Evolutionary conservation across 2,113 vertebrate species (phyloP).

Genomic region (Dromiciops gliroides): DNA sequence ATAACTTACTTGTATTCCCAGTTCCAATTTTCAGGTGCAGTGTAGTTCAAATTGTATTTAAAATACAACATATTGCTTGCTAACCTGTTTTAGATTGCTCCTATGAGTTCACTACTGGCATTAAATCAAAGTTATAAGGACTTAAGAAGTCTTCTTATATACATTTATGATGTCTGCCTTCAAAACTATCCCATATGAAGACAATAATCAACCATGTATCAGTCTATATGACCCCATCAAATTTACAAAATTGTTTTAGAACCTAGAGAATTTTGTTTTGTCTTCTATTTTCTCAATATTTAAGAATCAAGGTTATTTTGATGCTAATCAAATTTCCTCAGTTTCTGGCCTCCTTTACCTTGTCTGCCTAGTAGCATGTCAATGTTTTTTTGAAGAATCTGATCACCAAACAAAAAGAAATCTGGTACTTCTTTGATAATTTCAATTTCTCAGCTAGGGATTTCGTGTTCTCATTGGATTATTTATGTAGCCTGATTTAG

Average conservation of each 20-base stretch:
- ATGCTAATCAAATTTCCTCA: background rate
- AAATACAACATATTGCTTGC: background rate
- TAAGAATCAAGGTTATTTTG: conserved; percentile 3
- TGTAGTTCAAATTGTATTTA: background rate
- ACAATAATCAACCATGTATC: background rate
- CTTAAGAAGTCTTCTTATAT: background rate
- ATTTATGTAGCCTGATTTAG: background rate
- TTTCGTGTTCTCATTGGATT: background rate
- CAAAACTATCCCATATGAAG: background rate
- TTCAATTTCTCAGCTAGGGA: background rate
- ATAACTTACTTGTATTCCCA: background rate
- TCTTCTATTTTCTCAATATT: background rate
- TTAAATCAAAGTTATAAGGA: background rate
- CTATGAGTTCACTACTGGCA: background rate
- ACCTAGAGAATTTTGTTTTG: background rate
- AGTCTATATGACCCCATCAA: background rate
- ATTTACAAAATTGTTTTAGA: conserved; percentile 5
- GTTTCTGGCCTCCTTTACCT: background rate
- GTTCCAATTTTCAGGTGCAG: background rate
- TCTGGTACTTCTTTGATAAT: conserved; percentile 4
- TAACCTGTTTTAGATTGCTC: conserved; percentile 21
- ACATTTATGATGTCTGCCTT: background rate
- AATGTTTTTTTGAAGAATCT: background rate
- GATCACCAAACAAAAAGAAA: background rate
- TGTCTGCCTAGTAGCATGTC: background rate